Conservation (phyloP, 2,888 invertebrate species). For the Danaus chrysippus region DNA sequence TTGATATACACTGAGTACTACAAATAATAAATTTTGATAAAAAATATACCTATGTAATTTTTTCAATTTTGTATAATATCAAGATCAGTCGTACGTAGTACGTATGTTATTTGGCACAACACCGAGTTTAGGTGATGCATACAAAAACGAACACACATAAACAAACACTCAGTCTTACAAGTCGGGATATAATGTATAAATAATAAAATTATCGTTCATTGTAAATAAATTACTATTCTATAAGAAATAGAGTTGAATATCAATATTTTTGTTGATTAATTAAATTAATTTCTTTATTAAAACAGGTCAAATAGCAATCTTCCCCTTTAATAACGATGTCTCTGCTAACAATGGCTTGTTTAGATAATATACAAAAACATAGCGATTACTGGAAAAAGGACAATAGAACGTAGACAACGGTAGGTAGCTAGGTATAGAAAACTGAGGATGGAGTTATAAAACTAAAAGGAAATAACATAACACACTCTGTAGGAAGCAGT, state of each 20-base stretch:
- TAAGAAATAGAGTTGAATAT: too few relatives aligned
- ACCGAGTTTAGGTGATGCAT: conserved; percentile 71
- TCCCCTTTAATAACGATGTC: background rate
- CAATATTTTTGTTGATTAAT: background rate
- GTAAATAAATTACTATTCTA: background rate
- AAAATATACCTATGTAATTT: background rate
- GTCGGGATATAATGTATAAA: conserved; percentile 9
- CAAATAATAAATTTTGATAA: background rate
- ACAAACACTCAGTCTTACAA: conserved; percentile 32
- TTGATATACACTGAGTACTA: background rate
- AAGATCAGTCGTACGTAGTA: conserved; percentile 41
- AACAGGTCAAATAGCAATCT: background rate
- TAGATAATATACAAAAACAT: conserved; percentile 35
- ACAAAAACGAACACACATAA: conserved; percentile 39
- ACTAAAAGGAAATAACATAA: too few relatives aligned
- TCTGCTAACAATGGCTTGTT: conserved; percentile 36
- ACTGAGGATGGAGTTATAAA: conserved; percentile 30
- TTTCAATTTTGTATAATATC: conserved; percentile 44
- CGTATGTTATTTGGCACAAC: conserved; percentile 75
- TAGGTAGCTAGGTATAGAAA: conserved; percentile 20
- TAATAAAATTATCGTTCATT: background rate
- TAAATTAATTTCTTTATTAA: background rate
- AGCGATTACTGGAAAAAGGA: conserved; percentile 37
- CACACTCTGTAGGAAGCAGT: too few relatives aligned
- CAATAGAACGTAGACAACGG: conserved; percentile 26